Percentiles rank a stretch among this genome's conserved stretches.
Evolutionary conservation across 2,113 vertebrate genomes (phyloP).

Genomic region (Myiagra hebetior): DNA sequence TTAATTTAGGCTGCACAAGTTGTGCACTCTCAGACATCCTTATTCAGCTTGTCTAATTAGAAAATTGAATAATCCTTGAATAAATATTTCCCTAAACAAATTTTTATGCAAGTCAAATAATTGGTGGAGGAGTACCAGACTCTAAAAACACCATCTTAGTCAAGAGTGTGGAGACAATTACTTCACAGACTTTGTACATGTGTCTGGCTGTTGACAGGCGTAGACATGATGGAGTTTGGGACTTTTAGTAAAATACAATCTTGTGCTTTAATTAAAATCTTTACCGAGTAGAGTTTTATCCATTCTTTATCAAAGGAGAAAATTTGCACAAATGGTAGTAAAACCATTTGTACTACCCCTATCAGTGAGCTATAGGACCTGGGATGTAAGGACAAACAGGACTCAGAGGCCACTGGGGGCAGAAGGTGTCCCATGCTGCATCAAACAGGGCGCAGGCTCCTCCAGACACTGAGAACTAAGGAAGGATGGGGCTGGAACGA

Average conservation of each 20-base stretch:
- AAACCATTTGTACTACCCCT: neutral
- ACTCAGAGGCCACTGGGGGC: rapidly evolving
- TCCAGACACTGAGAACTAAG: rapidly evolving
- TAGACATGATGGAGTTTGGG: neutral
- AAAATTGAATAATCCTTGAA: neutral
- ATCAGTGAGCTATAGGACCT: neutral
- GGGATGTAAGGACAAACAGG: neutral
- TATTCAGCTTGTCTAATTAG: neutral
- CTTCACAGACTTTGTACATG: neutral
- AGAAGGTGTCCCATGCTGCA: rapidly evolving
- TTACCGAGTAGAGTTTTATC: neutral
- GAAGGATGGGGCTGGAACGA: neutral
- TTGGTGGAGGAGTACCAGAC: neutral
- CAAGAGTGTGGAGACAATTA: neutral
- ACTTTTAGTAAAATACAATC: neutral
- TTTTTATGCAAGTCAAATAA: neutral
- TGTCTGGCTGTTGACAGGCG: neutral
- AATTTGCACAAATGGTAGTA: neutral
- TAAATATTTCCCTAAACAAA: neutral
- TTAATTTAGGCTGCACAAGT: neutral
- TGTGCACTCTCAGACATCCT: neutral
- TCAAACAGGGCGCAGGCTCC: neutral
- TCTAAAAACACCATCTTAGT: neutral
- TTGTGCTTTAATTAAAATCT: neutral
- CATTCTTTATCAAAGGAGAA: neutral